These are phyloP conservation scores for Agrilus biguttatus DNA, from an alignment of 2,888 invertebrate genomes.

Conservation along the genomic window DNA sequence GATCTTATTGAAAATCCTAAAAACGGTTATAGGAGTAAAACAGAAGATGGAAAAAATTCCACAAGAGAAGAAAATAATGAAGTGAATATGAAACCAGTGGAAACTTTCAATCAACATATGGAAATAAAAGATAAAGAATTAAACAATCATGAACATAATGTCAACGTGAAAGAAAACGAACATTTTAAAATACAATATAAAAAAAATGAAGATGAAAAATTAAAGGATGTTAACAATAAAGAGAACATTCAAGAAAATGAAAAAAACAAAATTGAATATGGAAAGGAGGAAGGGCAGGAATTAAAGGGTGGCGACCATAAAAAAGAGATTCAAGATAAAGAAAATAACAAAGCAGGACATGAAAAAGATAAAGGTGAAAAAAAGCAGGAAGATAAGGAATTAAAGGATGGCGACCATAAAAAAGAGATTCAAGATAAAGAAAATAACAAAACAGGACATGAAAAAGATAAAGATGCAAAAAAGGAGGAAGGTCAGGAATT, in stretches of 20 bases:
- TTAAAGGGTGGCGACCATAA: not conserved
- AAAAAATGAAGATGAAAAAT: not conserved
- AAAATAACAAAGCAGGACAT: not conserved
- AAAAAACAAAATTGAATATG: not conserved
- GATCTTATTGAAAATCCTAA: not conserved
- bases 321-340: not conserved
- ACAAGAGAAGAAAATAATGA: not conserved
- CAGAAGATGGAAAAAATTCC: not conserved
- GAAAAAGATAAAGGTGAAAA: too few species aligned
- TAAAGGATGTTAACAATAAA: not conserved
- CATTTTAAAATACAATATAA: not conserved
- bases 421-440: not conserved
- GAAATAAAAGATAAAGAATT: constrained; percentile 11
- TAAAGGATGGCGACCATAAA: not conserved
- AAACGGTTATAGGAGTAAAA: constrained; percentile 1
- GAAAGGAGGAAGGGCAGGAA: not conserved
- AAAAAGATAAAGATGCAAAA: too few species aligned
- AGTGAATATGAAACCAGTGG: too few species aligned
- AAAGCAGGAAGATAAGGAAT: not conserved
- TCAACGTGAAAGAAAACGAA: constrained; percentile 5
- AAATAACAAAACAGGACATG: not conserved
- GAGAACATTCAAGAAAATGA: not conserved
- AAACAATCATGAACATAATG: constrained; percentile 1
- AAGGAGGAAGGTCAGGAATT: not conserved
- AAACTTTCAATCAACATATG: too few species aligned